phyloP scores from a whole-genome alignment of 2,888 invertebrate species.

The Urechis unicinctus region DNA sequence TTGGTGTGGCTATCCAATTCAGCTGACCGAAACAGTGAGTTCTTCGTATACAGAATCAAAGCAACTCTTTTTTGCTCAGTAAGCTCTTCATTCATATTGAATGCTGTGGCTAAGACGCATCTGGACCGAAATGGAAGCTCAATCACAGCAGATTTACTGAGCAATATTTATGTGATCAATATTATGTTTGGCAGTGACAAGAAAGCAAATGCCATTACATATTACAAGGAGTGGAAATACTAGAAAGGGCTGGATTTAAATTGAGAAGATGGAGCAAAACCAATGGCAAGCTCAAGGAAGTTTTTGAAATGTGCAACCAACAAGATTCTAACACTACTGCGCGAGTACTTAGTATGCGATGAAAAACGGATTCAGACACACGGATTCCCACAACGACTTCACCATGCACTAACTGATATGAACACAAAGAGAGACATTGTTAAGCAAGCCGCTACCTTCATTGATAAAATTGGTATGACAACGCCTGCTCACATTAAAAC shows the following conservation, averaged over 20 bases:
- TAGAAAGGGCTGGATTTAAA: not conserved
- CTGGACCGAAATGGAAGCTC: not conserved
- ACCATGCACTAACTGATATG: too few species aligned
- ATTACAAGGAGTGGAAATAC: not conserved
- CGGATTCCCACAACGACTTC: too few species aligned
- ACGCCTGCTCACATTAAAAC: too few species aligned
- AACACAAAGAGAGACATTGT: too few species aligned
- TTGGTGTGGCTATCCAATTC: constrained; percentile 2
- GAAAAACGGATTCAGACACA: not conserved
- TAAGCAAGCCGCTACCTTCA: too few species aligned
- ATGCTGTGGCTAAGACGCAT: not conserved
- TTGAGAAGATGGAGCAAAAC: constrained; percentile 1
- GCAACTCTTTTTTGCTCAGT: constrained; percentile 1
- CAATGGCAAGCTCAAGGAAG: not conserved
- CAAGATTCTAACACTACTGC: not conserved
- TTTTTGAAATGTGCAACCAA: not conserved
- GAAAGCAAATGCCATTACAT: not conserved
- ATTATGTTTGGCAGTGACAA: not conserved
- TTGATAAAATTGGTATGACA: too few species aligned
- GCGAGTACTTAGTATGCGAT: constrained; percentile 1
- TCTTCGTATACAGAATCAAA: not conserved
- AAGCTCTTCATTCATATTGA: constrained; percentile 1
- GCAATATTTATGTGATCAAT: too few species aligned
- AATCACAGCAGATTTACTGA: not conserved
- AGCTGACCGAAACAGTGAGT: not conserved